Percentiles rank a stretch among this genome's conserved stretches.
These are phyloP conservation scores for Muntiacus muntjak DNA, from an alignment of 2,113 vertebrate genomes.

Conservation along the genomic window DNA sequence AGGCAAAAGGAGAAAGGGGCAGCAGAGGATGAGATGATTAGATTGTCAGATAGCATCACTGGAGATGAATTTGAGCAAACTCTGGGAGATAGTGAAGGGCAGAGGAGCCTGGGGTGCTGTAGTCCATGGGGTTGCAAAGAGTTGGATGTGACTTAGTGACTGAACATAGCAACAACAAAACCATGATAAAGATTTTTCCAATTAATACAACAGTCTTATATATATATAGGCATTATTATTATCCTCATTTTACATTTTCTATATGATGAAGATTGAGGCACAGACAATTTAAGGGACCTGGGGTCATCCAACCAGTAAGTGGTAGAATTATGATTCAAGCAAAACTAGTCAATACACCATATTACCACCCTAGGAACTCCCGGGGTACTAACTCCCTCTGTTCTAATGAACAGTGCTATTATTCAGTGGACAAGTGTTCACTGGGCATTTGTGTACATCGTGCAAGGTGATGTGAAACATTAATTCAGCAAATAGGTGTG, in stretches of 20 bases:
- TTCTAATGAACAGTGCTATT: not conserved
- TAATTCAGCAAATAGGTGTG: constrained; percentile 9
- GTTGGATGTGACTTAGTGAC: not conserved
- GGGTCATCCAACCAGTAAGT: not conserved
- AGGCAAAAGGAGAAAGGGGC: not conserved
- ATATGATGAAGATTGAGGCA: constrained; percentile 1
- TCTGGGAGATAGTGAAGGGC: not conserved
- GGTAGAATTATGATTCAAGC: not conserved
- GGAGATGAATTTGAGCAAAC: not conserved
- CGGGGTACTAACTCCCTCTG: not conserved
- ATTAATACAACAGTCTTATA: not conserved
- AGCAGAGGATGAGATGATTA: not conserved
- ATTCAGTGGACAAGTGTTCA: not conserved
- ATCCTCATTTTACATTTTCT: not conserved
- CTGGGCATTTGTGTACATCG: not conserved
- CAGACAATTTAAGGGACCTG: not conserved
- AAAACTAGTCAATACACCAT: not conserved
- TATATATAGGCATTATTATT: not conserved
- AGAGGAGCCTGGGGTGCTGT: not conserved
- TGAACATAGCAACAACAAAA: not conserved
- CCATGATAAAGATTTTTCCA: not conserved
- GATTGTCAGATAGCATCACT: not conserved
- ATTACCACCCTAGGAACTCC: not conserved
- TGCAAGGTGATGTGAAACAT: not conserved
- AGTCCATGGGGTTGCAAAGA: not conserved